A percentile compares a stretch with the other conserved stretches of the same genome.
Conservation (phyloP, 1,140 invertebrate genomes). For the Acromyrmex echinatior region DNA sequence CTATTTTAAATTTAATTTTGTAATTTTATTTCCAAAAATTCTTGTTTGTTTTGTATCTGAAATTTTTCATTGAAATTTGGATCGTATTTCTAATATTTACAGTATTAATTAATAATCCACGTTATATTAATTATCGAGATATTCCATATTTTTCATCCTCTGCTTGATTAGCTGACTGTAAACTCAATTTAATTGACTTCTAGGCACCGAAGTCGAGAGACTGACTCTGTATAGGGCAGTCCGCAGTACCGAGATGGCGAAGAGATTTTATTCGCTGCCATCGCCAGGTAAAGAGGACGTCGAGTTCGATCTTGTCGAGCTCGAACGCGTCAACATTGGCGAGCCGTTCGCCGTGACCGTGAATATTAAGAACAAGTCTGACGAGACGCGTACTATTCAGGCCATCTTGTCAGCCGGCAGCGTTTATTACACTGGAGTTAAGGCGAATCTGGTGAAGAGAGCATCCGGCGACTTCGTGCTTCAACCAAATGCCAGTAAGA, state of each 20-base stretch:
- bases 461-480: slow-evolving; percentile 89
- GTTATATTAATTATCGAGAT: background rate
- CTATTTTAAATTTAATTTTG: too few species aligned
- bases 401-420: slow-evolving; percentile 89
- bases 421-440: slow-evolving; percentile 93
- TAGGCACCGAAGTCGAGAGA: slow-evolving; percentile 89
- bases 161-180: background rate
- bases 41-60: background rate
- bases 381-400: slow-evolving; percentile 88
- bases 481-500: slow-evolving; percentile 88
- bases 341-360: slow-evolving; percentile 90
- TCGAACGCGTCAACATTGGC: slow-evolving; percentile 90
- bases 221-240: slow-evolving; percentile 91
- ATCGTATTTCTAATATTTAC: background rate
- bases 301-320: slow-evolving; percentile 90
- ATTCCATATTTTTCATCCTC: background rate
- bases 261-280: slow-evolving; percentile 89
- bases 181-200: background rate
- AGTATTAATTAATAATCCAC: slow-evolving; percentile 3
- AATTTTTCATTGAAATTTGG: background rate
- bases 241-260: slow-evolving; percentile 88
- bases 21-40: too few species aligned
- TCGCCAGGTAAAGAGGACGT: slow-evolving; percentile 88
- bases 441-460: slow-evolving; percentile 90
- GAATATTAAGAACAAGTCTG: slow-evolving; percentile 89